Evolutionary conservation across 2,888 invertebrate genomes (phyloP).

Genomic region (Deladenus siricidicola): DNA sequence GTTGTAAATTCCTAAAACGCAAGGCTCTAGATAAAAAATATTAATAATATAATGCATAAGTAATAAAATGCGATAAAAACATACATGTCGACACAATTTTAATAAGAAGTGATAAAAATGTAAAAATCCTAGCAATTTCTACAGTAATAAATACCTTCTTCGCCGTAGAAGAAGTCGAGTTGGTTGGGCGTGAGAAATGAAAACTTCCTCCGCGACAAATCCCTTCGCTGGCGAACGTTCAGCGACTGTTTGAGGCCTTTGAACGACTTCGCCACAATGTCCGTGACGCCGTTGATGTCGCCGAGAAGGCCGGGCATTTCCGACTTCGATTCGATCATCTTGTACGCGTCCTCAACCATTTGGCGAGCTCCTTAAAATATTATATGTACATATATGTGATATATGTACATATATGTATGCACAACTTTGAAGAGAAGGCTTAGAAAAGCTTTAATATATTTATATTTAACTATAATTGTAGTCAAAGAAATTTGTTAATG

Average conservation of each 20-base stretch:
- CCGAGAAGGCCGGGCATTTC: conserved; percentile 24
- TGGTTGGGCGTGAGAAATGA: conserved; percentile 34
- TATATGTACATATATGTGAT: too few relatives aligned
- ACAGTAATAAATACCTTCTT: conserved; percentile 22
- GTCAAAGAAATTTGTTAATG: too few relatives aligned
- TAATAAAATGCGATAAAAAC: neutral
- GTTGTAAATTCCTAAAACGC: neutral
- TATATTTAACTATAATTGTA: too few relatives aligned
- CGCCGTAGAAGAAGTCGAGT: conserved; percentile 33
- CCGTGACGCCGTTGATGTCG: conserved; percentile 32
- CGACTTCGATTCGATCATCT: conserved; percentile 24
- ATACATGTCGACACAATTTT: neutral
- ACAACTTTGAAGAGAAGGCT: too few relatives aligned
- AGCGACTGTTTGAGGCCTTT: conserved; percentile 22
- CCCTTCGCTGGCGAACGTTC: conserved; percentile 25
- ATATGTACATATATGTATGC: too few relatives aligned
- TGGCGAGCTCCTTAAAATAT: conserved; percentile 25
- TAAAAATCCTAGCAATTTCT: neutral
- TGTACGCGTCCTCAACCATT: conserved; percentile 37
- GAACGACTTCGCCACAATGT: conserved; percentile 26
- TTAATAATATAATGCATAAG: neutral
- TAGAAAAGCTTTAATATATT: too few relatives aligned
- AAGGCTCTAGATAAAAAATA: neutral
- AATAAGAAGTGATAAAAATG: neutral
- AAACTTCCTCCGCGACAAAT: conserved; percentile 31